Evolutionary conservation across 1,140 invertebrate species (phyloP), one percentile per base, ranked within the genome.

Genomic region (Belonocnema kinseyi): DNA sequence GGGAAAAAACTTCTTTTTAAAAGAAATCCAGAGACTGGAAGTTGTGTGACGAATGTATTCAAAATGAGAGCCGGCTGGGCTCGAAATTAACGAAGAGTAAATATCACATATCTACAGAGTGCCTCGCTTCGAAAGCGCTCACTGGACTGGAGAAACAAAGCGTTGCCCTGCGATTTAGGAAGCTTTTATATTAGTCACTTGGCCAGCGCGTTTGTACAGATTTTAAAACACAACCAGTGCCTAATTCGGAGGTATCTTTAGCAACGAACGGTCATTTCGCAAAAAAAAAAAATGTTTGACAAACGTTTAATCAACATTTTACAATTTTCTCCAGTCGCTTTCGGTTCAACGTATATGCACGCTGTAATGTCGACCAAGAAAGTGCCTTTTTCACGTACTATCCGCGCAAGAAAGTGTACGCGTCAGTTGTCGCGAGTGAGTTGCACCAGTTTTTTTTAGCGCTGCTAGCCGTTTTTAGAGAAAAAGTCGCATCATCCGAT

Each of bases 381-480:
- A 73, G 75, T 84, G 82, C 79, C 83, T 80, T 85, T 75, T 75
- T 40, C 73, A 77, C 72, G 51, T 74, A 50, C 50, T 21, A 66
- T 66, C 61, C 14, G 13, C 61, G 33, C 5, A 66, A 66, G 61
- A 33, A 16, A 33, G 26, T 40, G 26, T 66, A 66, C 33, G 56
- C 71, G 73, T 54, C 46, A 71, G 58, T 58, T 56, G 50, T 73
- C 50, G 46, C 52, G 17, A 72, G 56, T 54, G 56, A 52, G 56
- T 17, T 79, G 11, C 72, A 73, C 74, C 8, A 66, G 4, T 66
- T 40, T 33, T 58, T 10, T 11, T 58, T 21, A 21, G 13, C 6
- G 26, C 33, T 40, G 21, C 58, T 66, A 33, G 58, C 58, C 56
- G 75, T 74, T 72, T 46, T 33, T 61, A 26, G 46, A 75, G 74